phyloP scores from a whole-genome alignment of 2,797 vertebrate genomes.

The Florisuga fusca region DNA sequence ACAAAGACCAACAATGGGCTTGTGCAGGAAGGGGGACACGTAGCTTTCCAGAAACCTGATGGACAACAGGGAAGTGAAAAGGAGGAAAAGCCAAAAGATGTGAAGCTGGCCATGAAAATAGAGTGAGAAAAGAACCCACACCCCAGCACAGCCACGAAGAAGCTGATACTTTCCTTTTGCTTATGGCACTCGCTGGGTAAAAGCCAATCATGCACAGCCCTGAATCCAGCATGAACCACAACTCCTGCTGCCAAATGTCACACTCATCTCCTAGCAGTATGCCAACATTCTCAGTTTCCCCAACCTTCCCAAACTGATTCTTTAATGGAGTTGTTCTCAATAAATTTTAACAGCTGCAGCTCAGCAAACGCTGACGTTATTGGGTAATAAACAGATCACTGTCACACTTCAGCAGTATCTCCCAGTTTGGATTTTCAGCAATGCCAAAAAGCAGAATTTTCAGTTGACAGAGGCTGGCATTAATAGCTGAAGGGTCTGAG shows the following conservation, averaged over 20 bases:
- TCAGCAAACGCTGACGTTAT: not conserved
- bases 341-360: conserved; percentile 6
- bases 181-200: not conserved
- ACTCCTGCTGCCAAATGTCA: conserved; percentile 12
- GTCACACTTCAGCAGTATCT: not conserved
- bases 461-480: not conserved
- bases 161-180: not conserved
- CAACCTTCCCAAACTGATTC: not conserved
- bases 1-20: conserved; percentile 95
- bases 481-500: not conserved
- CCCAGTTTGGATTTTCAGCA: not conserved
- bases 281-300: conserved; percentile 2
- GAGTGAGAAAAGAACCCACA: not conserved
- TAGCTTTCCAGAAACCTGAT: conserved; percentile 96
- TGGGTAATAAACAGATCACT: not conserved
- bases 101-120: not conserved
- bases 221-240: not conserved
- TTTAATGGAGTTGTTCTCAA: not conserved
- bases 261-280: not conserved
- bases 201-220: not conserved
- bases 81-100: not conserved
- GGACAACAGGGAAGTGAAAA: not conserved
- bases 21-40: conserved; percentile 93
- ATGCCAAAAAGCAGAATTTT: not conserved
- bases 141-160: not conserved